Conservation (phyloP, 2,797 vertebrate genomes). For the Acipenser oxyrinchus region DNA sequence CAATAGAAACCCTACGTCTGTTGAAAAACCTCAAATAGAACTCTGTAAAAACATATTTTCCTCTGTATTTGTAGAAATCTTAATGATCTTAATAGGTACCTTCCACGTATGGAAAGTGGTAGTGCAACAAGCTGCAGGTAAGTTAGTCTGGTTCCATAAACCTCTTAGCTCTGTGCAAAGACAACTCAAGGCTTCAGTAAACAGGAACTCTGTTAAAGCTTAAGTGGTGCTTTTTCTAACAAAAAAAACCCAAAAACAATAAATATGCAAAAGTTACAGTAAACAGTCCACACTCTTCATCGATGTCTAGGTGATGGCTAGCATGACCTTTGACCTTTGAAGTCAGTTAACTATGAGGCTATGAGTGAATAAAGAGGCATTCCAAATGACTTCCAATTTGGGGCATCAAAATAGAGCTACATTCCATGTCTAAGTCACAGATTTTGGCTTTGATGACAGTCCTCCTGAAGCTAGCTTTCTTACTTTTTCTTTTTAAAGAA, state of each 20-base stretch:
- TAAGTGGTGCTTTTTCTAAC: not conserved
- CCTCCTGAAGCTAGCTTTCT: constrained; percentile 25
- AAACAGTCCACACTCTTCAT: constrained; percentile 53
- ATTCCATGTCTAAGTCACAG: constrained; percentile 58
- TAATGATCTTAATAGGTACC: constrained; percentile 36
- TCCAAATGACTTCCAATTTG: constrained; percentile 56
- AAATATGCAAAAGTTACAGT: constrained; percentile 63
- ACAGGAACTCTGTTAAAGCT: constrained; percentile 57
- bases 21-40: constrained; percentile 74
- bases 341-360: constrained; percentile 63
- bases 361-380: constrained; percentile 58
- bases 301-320: constrained; percentile 51
- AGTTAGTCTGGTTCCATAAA: constrained; percentile 56
- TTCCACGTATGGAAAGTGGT: constrained; percentile 77
- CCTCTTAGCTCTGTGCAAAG: constrained; percentile 45
- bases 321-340: constrained; percentile 47
- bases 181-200: constrained; percentile 53
- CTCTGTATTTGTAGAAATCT: constrained; percentile 27
- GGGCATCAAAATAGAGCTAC: constrained; percentile 69
- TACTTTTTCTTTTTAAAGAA: constrained; percentile 92
- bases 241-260: constrained; percentile 43
- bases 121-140: constrained; percentile 86
- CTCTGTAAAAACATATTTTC: constrained; percentile 58
- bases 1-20: constrained; percentile 73
- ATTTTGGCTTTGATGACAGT: constrained; percentile 53